Conservation (phyloP, 2,797 vertebrate species). For the Selene dorsalis region DNA sequence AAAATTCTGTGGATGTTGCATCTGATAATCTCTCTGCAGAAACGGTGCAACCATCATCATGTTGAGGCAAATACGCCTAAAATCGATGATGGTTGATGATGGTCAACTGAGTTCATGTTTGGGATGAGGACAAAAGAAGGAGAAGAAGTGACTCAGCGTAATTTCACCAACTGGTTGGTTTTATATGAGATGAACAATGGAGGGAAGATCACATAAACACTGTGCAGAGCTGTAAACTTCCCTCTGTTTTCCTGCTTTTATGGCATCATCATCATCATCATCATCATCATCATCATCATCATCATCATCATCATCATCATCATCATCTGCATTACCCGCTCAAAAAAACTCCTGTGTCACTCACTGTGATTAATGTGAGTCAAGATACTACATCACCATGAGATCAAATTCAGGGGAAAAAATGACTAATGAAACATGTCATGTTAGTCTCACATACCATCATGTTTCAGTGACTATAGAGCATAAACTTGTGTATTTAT, state of each 20-base stretch:
- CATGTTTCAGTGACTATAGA: not conserved
- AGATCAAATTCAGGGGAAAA: constrained; percentile 2
- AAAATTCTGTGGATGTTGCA: too few relatives aligned
- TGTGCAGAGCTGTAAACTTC: constrained; percentile 11
- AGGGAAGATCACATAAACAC: constrained; percentile 46
- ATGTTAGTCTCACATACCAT: not conserved
- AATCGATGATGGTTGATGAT: too few relatives aligned
- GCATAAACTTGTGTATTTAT: too few relatives aligned
- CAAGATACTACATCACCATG: not conserved
- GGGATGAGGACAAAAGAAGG: not conserved
- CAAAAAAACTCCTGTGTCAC: too few relatives aligned
- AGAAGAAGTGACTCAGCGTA: constrained; percentile 8
- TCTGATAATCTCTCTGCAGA: too few relatives aligned
- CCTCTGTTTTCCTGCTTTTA: too few relatives aligned
- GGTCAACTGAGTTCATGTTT: not conserved
- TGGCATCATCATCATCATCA: too few relatives aligned
- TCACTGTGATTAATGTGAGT: constrained; percentile 29
- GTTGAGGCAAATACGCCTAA: not conserved
- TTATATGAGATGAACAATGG: constrained; percentile 11
- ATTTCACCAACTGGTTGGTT: constrained; percentile 6
- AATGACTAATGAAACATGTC: too few relatives aligned
- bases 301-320: constrained; percentile 38
- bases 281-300: too few relatives aligned
- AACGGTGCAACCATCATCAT: not conserved
- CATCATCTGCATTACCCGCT: constrained; percentile 12